Evolutionary conservation across 2,888 invertebrate genomes (phyloP).

Genomic region (Drosophila cracens): DNA sequence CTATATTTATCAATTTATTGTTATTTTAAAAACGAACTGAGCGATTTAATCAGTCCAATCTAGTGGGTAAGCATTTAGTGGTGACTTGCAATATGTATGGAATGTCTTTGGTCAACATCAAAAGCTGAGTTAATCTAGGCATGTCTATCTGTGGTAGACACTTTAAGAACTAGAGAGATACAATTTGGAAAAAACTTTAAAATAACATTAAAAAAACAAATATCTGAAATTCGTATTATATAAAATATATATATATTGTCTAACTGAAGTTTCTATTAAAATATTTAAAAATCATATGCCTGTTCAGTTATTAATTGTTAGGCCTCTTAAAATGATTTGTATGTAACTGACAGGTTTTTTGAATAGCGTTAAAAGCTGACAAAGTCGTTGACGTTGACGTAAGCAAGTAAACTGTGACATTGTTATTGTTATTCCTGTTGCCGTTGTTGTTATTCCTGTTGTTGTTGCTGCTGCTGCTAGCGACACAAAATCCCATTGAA

Average conservation of each 20-base stretch:
- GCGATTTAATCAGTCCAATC: background rate
- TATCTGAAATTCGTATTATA: background rate
- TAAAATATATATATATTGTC: background rate
- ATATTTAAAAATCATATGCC: background rate
- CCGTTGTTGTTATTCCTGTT: slow-evolving; percentile 14
- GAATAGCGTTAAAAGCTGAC: slow-evolving; percentile 48
- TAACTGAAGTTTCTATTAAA: background rate
- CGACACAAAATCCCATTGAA: slow-evolving; percentile 56
- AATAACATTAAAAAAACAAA: background rate
- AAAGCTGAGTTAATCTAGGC: too few relatives aligned
- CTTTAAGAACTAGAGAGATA: background rate
- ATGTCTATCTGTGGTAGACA: too few relatives aligned
- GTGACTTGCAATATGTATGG: background rate
- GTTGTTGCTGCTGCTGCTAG: slow-evolving; percentile 23
- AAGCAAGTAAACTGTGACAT: slow-evolving; percentile 45
- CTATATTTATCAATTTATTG: background rate
- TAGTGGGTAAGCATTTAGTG: background rate
- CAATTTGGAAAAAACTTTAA: background rate
- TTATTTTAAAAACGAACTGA: background rate
- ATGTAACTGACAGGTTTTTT: slow-evolving; percentile 26
- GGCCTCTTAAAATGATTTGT: slow-evolving; percentile 22
- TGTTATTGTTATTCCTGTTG: slow-evolving; percentile 11
- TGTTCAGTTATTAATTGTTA: slow-evolving; percentile 15
- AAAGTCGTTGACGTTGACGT: slow-evolving; percentile 58
- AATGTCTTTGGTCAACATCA: background rate